A percentile compares a stretch with the other conserved stretches of the same genome.
Evolutionary conservation across 2,888 invertebrate species (phyloP).

Genomic region (Dione juno): DNA sequence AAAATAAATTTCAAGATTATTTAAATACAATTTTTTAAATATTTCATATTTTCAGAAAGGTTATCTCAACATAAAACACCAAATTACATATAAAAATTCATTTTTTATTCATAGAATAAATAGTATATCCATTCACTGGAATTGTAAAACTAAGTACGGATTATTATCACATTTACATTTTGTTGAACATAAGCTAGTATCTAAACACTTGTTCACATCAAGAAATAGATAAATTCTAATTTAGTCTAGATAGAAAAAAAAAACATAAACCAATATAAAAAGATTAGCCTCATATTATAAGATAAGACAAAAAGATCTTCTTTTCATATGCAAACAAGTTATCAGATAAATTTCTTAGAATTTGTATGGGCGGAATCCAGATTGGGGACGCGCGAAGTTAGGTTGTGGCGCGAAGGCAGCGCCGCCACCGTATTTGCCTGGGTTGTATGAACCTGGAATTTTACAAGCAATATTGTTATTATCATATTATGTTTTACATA

Average conservation of each 20-base stretch:
- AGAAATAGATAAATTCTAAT: constrained; percentile 23
- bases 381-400: constrained; percentile 64
- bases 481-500: neutral
- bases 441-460: constrained; percentile 77
- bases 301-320: constrained; percentile 15
- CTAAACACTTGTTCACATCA: constrained; percentile 45
- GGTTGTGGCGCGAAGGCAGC: constrained; percentile 56
- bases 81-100: constrained; percentile 48
- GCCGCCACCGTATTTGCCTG: constrained; percentile 67
- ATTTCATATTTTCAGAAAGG: no score
- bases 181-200: constrained; percentile 31
- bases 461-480: constrained; percentile 3
- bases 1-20: no score
- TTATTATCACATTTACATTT: constrained; percentile 43
- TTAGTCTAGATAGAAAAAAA: constrained; percentile 5
- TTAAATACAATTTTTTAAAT: no score
- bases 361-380: constrained; percentile 72
- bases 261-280: constrained; percentile 8
- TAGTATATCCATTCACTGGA: constrained; percentile 54
- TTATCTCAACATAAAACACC: constrained; percentile 27
- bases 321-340: constrained; percentile 40
- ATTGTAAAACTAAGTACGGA: constrained; percentile 40
- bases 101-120: constrained; percentile 79
- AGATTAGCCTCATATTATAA: constrained; percentile 26
- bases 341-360: constrained; percentile 56